These are phyloP conservation scores for Heliornis fulica DNA, from an alignment of 2,113 vertebrate species.

Conservation along the genomic window DNA sequence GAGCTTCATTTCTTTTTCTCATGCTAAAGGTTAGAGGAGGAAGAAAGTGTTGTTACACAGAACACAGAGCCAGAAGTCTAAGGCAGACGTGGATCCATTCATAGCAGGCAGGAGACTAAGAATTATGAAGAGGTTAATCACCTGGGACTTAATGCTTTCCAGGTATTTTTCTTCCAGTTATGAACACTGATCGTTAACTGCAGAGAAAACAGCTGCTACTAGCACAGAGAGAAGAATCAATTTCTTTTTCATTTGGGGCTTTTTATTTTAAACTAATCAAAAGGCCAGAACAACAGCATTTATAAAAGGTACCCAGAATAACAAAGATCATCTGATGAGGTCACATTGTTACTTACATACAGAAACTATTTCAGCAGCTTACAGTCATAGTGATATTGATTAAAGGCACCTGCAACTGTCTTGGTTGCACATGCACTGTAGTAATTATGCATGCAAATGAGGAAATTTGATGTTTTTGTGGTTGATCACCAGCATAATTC, in stretches of 20 bases:
- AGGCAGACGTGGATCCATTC: not conserved
- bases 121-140: not conserved
- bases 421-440: conserved; percentile 53
- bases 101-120: not conserved
- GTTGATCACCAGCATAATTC: conserved; percentile 23
- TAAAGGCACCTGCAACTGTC: conserved; percentile 60
- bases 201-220: not conserved
- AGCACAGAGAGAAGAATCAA: conserved; percentile 25
- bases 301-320: conserved; percentile 51
- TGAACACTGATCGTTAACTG: fast-evolving
- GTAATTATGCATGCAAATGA: conserved; percentile 58
- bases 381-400: not conserved
- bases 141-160: not conserved
- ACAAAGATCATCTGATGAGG: conserved; percentile 4
- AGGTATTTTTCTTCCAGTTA: not conserved
- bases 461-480: not conserved
- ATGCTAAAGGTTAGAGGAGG: not conserved
- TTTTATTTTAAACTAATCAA: conserved; percentile 57
- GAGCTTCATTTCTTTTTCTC: not conserved
- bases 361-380: conserved; percentile 30
- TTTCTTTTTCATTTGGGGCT: not conserved
- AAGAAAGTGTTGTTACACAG: not conserved
- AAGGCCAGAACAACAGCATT: conserved; percentile 11
- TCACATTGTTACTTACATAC: conserved; percentile 20
- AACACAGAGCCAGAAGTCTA: not conserved